These are phyloP conservation scores for Matsumyia berberina DNA, from an alignment of 2,888 invertebrate genomes.

Conservation along the genomic window DNA sequence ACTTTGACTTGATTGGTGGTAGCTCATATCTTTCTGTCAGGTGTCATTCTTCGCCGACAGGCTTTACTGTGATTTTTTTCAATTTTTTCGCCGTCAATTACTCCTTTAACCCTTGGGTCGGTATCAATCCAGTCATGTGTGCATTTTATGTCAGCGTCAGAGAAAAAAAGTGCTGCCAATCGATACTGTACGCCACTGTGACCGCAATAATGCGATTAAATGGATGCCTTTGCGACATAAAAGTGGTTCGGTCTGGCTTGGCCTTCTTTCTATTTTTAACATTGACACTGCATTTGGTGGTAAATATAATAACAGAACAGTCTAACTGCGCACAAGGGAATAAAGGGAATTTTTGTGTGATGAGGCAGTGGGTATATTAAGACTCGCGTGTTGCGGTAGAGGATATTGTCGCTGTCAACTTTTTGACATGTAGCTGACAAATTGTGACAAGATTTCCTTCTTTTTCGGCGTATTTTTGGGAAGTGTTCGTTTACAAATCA, in stretches of 20 bases:
- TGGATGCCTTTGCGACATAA: conserved; percentile 35
- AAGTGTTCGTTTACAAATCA: too few species aligned
- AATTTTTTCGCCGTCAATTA: background rate
- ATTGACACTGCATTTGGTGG: conserved; percentile 42
- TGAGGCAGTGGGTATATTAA: too few species aligned
- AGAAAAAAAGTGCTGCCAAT: conserved; percentile 11
- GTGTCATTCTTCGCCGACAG: too few species aligned
- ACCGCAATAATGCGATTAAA: conserved; percentile 67
- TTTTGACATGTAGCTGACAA: too few species aligned
- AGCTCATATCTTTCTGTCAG: too few species aligned
- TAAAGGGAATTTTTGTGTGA: background rate
- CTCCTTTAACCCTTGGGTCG: conserved; percentile 19
- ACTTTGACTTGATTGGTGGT: too few species aligned
- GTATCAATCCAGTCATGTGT: background rate
- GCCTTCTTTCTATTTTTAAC: conserved; percentile 44
- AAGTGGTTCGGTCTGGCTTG: conserved; percentile 31
- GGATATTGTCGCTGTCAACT: too few species aligned
- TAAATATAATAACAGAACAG: conserved; percentile 17
- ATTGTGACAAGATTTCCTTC: too few species aligned
- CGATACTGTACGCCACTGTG: conserved; percentile 62
- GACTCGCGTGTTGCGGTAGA: too few species aligned
- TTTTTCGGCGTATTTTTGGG: too few species aligned
- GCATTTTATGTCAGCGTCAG: conserved; percentile 3
- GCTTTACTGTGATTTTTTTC: too few species aligned
- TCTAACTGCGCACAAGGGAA: conserved; percentile 15